Conservation (phyloP, 2,888 invertebrate species). For the Lasioglossum villosulum region DNA sequence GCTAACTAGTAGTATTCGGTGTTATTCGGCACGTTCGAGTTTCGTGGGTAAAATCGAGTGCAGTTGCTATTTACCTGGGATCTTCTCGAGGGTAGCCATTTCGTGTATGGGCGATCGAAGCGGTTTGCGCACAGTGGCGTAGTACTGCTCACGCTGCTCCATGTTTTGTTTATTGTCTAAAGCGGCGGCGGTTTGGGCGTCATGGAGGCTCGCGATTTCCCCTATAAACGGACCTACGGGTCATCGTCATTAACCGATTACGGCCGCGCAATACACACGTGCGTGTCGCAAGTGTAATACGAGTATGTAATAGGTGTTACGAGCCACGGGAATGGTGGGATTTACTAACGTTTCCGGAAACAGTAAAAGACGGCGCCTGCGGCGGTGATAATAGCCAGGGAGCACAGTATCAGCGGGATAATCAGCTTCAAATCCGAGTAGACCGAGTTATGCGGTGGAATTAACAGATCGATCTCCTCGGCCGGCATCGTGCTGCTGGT, state of each 20-base stretch:
- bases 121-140: slow-evolving; percentile 83
- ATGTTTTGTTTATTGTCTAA: slow-evolving; percentile 84
- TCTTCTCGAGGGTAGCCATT: slow-evolving; percentile 83
- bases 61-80: slow-evolving; percentile 78
- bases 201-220: slow-evolving; percentile 82
- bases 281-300: neutral
- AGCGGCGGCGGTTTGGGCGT: slow-evolving; percentile 83
- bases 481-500: slow-evolving; percentile 87
- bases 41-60: neutral
- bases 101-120: slow-evolving; percentile 85
- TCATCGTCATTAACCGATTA: slow-evolving; percentile 49
- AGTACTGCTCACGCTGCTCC: slow-evolving; percentile 84
- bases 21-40: neutral
- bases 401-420: slow-evolving; percentile 82
- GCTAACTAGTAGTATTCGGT: neutral
- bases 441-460: slow-evolving; percentile 81
- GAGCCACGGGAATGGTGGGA: neutral
- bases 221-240: slow-evolving; percentile 86
- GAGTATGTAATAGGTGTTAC: neutral
- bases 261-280: neutral
- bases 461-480: slow-evolving; percentile 81
- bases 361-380: slow-evolving; percentile 83
- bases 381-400: slow-evolving; percentile 82
- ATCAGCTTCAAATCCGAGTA: slow-evolving; percentile 82
- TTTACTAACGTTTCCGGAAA: slow-evolving; percentile 82